These are phyloP conservation scores for Epizoanthus stellaris DNA, from an alignment of 92 coral and sea anemone species.

Conservation along the genomic window DNA sequence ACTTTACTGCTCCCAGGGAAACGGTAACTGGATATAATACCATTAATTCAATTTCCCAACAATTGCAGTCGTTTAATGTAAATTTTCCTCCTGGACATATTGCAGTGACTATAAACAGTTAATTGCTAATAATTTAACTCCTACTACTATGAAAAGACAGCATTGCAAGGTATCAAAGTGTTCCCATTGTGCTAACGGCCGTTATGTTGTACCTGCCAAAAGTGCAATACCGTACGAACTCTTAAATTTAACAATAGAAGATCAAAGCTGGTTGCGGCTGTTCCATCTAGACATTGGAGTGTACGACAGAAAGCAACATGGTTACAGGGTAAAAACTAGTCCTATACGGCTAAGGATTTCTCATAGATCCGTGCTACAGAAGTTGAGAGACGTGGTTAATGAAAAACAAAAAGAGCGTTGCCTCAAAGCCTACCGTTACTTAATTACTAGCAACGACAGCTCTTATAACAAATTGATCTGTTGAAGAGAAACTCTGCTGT, in stretches of 20 bases:
- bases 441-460: background rate
- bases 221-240: background rate
- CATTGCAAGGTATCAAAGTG: background rate
- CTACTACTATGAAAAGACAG: background rate
- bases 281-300: constrained; percentile 17
- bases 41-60: background rate
- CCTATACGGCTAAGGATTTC: constrained; percentile 2
- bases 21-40: background rate
- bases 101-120: background rate
- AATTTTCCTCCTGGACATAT: background rate
- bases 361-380: background rate
- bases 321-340: constrained; percentile 34
- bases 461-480: constrained; percentile 2
- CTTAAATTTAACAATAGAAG: background rate
- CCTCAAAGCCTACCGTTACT: constrained; percentile 7
- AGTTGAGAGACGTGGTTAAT: background rate
- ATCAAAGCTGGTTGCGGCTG: constrained; percentile 23
- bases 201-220: constrained; percentile 26
- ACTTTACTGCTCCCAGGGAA: background rate
- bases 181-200: background rate
- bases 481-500: background rate
- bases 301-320: constrained; percentile 10
- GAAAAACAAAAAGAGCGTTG: background rate
- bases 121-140: background rate
- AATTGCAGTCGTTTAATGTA: background rate